Evolutionary conservation across 2,888 invertebrate species (phyloP), one percentile per base, ranked within the genome.

Genomic region (Papilio protenor): DNA sequence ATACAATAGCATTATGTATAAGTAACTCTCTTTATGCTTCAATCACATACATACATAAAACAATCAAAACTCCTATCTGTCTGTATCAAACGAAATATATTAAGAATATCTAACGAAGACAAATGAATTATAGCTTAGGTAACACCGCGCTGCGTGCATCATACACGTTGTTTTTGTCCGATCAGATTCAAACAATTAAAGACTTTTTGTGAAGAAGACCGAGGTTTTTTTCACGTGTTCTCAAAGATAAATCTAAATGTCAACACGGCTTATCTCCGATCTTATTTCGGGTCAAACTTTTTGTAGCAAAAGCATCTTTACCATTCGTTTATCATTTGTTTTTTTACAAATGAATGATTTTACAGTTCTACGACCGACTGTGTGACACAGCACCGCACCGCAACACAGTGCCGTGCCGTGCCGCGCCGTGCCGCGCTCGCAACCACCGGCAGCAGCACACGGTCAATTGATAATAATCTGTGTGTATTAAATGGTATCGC

Each of bases 161-260:
- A 40, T 40, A 40, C 40, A 40, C 40, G 8, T 40, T 40, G 40
- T 40, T 8, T 57, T 21, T 57, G 57, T 57, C 57, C 21, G 21
- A 57, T 57, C 57, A 21, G 11, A 57, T 21, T 21, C 21, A 11
- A 57, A 57, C 21, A 57, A 57, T 57, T 57, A 57, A 57, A 57
- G 11, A 21, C 21, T 57, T 57, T 57, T 57, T 57, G 57, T 57
- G 57, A 21, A 21, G 21, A 57, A 16, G 55, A 55, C n/a, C 21
- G 57, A 21, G 57, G 57, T 57, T 27, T 61, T 64, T 64, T 64
- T 64, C 61, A 64, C 18, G 21, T 57, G 57, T 57, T 57, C 57
- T 57, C 57, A 21, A 57, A 64, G 61, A 61, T 61, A 23, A 23
- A 61, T 61, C 61, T 27, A 27, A 61, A 61, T 61, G 61, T 61